Evolutionary conservation across 2,113 vertebrate species (phyloP).

Genomic region (Crotophaga sulcirostris): DNA sequence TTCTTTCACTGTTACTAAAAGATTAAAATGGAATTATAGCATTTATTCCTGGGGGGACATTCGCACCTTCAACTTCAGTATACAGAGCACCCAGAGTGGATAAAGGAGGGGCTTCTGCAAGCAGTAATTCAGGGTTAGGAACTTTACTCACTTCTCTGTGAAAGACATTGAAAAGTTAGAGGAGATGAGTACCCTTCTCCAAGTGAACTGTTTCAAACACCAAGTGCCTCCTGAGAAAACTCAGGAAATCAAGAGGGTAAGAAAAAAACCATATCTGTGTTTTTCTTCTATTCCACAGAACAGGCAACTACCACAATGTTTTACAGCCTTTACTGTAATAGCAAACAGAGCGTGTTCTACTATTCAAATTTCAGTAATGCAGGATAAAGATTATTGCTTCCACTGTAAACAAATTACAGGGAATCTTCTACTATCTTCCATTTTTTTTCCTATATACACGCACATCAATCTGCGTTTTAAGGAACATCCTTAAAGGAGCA

Average conservation of each 20-base stretch:
- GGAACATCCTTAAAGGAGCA: neutral
- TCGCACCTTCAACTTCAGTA: neutral
- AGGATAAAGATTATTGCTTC: neutral
- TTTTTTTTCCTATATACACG: neutral
- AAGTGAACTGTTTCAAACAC: neutral
- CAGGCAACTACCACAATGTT: neutral
- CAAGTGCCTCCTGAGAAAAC: neutral
- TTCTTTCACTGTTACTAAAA: neutral
- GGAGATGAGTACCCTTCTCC: neutral
- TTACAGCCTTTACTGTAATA: neutral
- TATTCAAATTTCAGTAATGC: neutral
- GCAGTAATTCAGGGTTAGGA: neutral
- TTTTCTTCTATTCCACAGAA: neutral
- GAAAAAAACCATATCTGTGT: neutral
- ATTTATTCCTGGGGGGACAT: neutral
- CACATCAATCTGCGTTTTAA: neutral
- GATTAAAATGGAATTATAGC: neutral
- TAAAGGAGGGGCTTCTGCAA: neutral
- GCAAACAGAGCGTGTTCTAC: neutral
- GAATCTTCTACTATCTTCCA: neutral
- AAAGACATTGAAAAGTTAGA: neutral
- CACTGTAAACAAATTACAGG: neutral
- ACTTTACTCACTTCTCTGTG: neutral
- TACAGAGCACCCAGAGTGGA: accelerated
- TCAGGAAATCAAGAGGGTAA: neutral